Base-by-base conservation (phyloP, 2,797 vertebrate genomes). In the Danio tinwini region DNA sequence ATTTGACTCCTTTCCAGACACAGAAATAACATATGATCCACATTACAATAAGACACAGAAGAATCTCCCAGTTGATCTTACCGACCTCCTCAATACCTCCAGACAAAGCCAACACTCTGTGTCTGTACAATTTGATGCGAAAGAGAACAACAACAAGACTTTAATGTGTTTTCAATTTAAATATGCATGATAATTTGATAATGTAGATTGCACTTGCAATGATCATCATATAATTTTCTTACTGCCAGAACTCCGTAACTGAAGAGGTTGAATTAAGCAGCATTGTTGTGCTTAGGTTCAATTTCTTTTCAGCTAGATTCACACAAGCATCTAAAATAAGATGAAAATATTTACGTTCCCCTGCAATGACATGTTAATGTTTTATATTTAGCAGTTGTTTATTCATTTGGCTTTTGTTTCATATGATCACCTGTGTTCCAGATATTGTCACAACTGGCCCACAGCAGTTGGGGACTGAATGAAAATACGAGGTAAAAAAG, bases 201-300 rank as follows among this genome's bases (percentile, higher is more conserved):
- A 45, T 29, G 2, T 21, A 12, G 13, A 12, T 29, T 40, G 29
- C 6, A 50, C 12, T 45, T 67, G 19, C 1, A 76, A 56, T 16
- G 1, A 49, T 14, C 4, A 7, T 58, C 1, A 40, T 62, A 21
- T 72, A 0, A 37, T 11, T n/a, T 19, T 88, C 90, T 58, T 91
- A 94, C 92, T 93, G 91, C 93, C 93, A 94, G 86, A 94, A 93
- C 61, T 94, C 91, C 8, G 89, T 92, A 45, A 92, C 89, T 50
- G 93, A 83, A 10, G 91, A 92, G 6, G 89, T 85, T 11, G 81
- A 70, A 76, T 88, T 88, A 0, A 82, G 88, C 67, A 70, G 73
- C 29, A 85, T 84, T 65, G 79, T 88, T 86, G 47, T 29, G 5
- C 82, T 75, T n/a, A 73, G 4, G 8, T 82, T 88, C 21, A 63